Base-by-base conservation (phyloP, 2,797 vertebrate genomes). In the Molossus alvarezi region DNA sequence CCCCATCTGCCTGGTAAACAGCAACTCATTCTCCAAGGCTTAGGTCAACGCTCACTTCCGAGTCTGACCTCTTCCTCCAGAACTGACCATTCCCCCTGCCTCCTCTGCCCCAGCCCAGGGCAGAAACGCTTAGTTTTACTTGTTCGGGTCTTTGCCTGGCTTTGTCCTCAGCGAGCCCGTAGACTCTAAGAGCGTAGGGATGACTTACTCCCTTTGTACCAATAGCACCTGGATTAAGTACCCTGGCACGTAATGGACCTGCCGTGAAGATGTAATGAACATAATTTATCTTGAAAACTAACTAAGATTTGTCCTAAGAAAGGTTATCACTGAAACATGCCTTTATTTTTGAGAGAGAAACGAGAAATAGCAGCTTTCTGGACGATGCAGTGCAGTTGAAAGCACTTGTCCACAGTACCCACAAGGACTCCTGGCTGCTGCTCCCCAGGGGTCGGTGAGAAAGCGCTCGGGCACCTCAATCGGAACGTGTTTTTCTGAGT, bases 341-440 rank as follows among this genome's bases (percentile, higher is more conserved):
- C 71, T 87, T 91, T 81, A 18, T 86, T 91, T 96, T 81, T 75
- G 77, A 95, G 58, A 85, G 33, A 45, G 17, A 90, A 41, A 55
- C 89, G 69, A 67, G 77, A 71, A 45, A 18, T 37, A 82, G 15
- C 25, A 58, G 10, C 7, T 53, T 48, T 82, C 51, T 76, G 18
- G 14, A 75, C 4, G 9, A 20, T 0, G 23, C 1, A 27, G 41
- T 3, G 0, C 25, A 25, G 1, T 37, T 64, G n/a, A 60, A 83
- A 69, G 25, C 7, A 21, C 75, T 80, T 86, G 80, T 73, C 45
- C 10, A 14, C 4, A 2, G 33, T 5, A 3, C n/a, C 3, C 0
- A 18, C 6, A 3, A 41, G 62, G 23, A 60, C 37, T 4, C 15
- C 41, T 25, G 62, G 11, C 3, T 1, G 4, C 27, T 83, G 3